phyloP scores from a whole-genome alignment of 2,888 invertebrate species.

The Scelioninae gen. 2 region DNA sequence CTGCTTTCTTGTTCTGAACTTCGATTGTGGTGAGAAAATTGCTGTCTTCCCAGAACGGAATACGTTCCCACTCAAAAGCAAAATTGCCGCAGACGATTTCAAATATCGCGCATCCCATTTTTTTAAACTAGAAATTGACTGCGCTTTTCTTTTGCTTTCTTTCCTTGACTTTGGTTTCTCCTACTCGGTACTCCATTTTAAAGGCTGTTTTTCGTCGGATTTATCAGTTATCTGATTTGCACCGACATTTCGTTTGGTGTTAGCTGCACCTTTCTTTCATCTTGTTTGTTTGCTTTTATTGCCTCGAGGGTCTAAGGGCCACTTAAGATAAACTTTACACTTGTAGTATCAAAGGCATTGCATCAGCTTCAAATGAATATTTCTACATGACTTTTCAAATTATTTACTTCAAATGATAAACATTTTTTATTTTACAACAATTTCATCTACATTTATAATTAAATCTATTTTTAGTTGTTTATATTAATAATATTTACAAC shows the following conservation, averaged over 20 bases:
- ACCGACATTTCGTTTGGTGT: slow-evolving; percentile 52
- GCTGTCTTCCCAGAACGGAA: slow-evolving; percentile 45
- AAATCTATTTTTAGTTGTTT: no score
- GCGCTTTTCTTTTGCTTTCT: background rate
- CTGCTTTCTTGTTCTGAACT: slow-evolving; percentile 41
- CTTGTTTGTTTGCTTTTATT: slow-evolving; percentile 41
- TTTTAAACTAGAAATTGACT: no score
- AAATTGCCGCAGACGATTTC: slow-evolving; percentile 34
- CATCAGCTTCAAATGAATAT: slow-evolving; percentile 22
- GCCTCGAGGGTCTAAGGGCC: slow-evolving; percentile 36
- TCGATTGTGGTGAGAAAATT: slow-evolving; percentile 46
- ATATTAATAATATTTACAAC: no score
- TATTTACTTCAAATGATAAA: no score
- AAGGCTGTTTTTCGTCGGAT: slow-evolving; percentile 31
- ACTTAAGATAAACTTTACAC: slow-evolving; percentile 56
- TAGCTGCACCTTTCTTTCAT: slow-evolving; percentile 43
- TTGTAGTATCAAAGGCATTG: slow-evolving; percentile 39
- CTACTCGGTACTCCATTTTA: no score
- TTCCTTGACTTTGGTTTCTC: no score
- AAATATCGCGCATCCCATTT: no score
- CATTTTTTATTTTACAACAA: no score
- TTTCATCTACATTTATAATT: no score
- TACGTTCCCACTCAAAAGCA: background rate
- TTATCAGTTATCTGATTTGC: slow-evolving; percentile 57
- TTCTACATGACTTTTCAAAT: background rate